Conservation (phyloP, 2,113 vertebrate genomes). For the Phrynosoma blainvillii region DNA sequence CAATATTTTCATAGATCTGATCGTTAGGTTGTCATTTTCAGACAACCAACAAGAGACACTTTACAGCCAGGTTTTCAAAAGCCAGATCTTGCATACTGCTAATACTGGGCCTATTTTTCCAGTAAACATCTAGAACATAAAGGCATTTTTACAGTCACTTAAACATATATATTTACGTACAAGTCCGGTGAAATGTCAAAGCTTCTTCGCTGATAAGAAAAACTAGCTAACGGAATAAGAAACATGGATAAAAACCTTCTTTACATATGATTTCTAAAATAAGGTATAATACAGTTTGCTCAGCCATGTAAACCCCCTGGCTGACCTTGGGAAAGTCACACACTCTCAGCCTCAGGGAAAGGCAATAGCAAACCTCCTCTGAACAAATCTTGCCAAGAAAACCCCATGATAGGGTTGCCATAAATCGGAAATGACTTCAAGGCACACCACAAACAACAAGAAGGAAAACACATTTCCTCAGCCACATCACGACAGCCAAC, state of each 20-base stretch:
- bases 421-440: too few relatives aligned
- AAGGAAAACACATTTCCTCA: too few relatives aligned
- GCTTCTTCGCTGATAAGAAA: not conserved
- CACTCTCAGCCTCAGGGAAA: too few relatives aligned
- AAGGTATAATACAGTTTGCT: not conserved
- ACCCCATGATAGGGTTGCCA: too few relatives aligned
- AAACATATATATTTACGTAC: not conserved
- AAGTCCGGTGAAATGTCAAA: not conserved
- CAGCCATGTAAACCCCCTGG: not conserved
- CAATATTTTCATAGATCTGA: not conserved
- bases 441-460: too few relatives aligned
- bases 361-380: too few relatives aligned
- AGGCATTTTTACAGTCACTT: not conserved
- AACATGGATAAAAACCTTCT: not conserved
- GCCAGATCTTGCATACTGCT: not conserved
- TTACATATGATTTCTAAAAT: rapidly evolving
- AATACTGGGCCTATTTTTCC: not conserved
- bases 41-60: not conserved
- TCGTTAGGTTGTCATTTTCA: not conserved
- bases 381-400: too few relatives aligned
- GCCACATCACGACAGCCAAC: too few relatives aligned
- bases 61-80: not conserved
- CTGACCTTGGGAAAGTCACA: too few relatives aligned
- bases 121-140: not conserved
- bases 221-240: not conserved